Evolutionary conservation across 2,888 invertebrate genomes (phyloP), one percentile per base, ranked within the genome.

Genomic region (Eupithecia tripunctaria): DNA sequence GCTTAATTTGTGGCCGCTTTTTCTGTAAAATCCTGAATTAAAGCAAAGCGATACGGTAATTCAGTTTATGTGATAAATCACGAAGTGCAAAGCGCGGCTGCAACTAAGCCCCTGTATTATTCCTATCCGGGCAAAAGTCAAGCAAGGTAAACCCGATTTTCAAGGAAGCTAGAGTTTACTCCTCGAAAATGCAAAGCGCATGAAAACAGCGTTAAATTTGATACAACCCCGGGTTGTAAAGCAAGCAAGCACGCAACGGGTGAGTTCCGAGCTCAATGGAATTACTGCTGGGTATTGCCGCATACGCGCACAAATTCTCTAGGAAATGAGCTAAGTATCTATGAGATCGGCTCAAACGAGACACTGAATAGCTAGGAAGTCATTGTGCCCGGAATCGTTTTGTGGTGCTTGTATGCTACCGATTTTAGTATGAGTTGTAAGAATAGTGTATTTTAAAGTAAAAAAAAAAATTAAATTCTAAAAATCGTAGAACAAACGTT

Each of bases 121-220:
- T 56, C 47, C 60, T 32, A 56, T 32, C 15, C 27, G 66, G 66
- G 51, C 51, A 38, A 64, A 71, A 63, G 32, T 70, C 41, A 32
- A 68, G 56, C 21, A 21, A 18, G 67, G 41, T 47, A 60, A 60
- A 51, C 68, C 65, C 51, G 67, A 63, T 70, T 64, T 65, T 38
- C 64, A 36, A 47, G 43, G 47, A 70, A 70, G 51, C 70, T 8
- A 47, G 63, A n/a, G 38, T 72, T 68, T 60, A 41, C 59, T 66
- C 43, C 56, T 65, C 41, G 38, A 65, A 70, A 72, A 71, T 74
- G 71, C 43, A 72, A 75, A 74, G 67, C 71, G 56, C 56, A 71
- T 64, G 69, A 66, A 71, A 74, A 71, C 68, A 71, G 68, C 32
- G 56, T 69, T 74, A 68, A 74, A 74, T 70, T 67, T 71, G 66